Conservation (phyloP, 2,888 invertebrate species). For the Synanthedon andrenaeformis region DNA sequence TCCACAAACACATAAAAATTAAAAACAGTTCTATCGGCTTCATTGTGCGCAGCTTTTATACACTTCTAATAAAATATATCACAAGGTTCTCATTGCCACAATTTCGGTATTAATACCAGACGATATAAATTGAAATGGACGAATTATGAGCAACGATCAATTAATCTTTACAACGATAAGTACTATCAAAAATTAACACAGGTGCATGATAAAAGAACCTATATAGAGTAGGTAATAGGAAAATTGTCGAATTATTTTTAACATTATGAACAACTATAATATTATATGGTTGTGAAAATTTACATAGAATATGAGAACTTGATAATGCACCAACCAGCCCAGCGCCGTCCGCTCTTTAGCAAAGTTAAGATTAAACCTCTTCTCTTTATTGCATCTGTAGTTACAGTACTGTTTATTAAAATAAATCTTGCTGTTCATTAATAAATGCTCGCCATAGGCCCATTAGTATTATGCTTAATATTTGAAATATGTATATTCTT, state of each 20-base stretch:
- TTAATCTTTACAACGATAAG: slow-evolving; percentile 23
- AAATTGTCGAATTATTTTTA: slow-evolving; percentile 6
- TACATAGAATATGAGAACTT: too few relatives aligned
- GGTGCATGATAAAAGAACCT: slow-evolving; percentile 34
- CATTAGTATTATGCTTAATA: too few relatives aligned
- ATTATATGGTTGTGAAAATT: too few relatives aligned
- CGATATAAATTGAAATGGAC: background rate
- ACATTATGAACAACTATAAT: slow-evolving; percentile 3
- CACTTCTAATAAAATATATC: background rate
- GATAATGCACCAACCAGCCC: too few relatives aligned
- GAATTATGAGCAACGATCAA: background rate
- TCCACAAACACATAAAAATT: slow-evolving; percentile 25
- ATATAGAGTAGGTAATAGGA: background rate
- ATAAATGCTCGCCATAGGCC: too few relatives aligned
- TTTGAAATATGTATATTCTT: too few relatives aligned
- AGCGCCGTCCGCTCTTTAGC: too few relatives aligned
- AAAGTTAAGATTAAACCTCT: too few relatives aligned
- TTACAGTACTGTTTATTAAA: too few relatives aligned
- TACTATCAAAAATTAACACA: slow-evolving; percentile 39
- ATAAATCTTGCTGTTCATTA: too few relatives aligned
- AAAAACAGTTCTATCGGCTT: slow-evolving; percentile 16
- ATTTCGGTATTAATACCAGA: background rate
- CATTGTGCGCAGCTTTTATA: slow-evolving; percentile 17
- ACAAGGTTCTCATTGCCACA: background rate
- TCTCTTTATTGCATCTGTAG: too few relatives aligned